A percentile compares a stretch with the other conserved stretches of the same genome.
Evolutionary conservation across 1,140 invertebrate genomes (phyloP).

Genomic region (Sycobia sp.): DNA sequence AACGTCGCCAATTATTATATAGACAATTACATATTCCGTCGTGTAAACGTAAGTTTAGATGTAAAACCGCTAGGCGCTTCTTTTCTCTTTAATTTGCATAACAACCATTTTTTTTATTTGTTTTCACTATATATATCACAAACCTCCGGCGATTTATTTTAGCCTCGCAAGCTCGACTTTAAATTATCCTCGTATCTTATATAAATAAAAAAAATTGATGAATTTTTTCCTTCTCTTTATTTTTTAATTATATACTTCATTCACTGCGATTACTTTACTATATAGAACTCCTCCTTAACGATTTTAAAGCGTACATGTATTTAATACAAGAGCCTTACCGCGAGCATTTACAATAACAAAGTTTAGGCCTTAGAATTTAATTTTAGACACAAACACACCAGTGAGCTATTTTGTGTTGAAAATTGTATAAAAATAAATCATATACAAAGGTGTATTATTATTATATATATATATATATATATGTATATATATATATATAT

Average conservation of each 20-base stretch:
- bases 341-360: conserved; percentile 1
- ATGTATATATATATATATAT: no score
- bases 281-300: no score
- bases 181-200: conserved; percentile 26
- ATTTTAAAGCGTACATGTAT: background rate
- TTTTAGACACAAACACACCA: background rate
- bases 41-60: conserved; percentile 51
- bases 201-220: conserved; percentile 9
- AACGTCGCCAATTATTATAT: conserved; percentile 5
- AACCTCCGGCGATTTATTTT: conserved; percentile 52
- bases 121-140: conserved; percentile 62
- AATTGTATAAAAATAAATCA: conserved; percentile 9
- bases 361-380: conserved; percentile 1
- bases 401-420: background rate
- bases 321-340: background rate
- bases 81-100: conserved; percentile 54
- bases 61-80: conserved; percentile 56
- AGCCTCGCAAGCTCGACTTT: conserved; percentile 40
- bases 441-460: no score
- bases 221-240: conserved; percentile 4
- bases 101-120: conserved; percentile 57
- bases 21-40: conserved; percentile 38
- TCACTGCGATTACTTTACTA: no score
- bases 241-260: conserved; percentile 1
- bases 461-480: no score